Evolutionary conservation across 2,113 vertebrate species (phyloP).

Genomic region (Strix aluco): DNA sequence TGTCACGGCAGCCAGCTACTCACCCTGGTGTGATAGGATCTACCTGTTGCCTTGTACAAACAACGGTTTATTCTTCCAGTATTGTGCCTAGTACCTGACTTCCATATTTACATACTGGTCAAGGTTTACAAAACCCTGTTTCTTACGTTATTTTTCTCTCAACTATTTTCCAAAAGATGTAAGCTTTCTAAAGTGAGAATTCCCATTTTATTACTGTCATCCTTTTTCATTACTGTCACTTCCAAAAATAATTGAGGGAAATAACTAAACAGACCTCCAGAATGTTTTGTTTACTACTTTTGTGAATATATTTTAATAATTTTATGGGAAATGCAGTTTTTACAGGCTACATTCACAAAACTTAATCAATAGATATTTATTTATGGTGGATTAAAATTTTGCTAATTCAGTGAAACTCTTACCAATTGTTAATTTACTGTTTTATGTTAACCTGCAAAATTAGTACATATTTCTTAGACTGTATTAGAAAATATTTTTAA

Average conservation of each 20-base stretch:
- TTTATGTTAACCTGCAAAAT: background rate
- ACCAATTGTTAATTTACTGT: background rate
- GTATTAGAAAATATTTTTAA: background rate
- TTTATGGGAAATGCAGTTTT: background rate
- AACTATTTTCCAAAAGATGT: background rate
- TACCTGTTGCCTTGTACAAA: background rate
- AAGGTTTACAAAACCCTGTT: background rate
- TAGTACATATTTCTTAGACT: background rate
- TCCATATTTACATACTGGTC: background rate
- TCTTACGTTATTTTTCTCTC: background rate
- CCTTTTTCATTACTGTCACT: background rate
- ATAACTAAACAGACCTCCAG: background rate
- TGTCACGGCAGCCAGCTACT: background rate
- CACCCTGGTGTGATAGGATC: accelerated
- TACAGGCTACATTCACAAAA: background rate
- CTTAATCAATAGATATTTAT: background rate
- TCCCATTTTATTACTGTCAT: background rate
- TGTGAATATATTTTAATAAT: background rate
- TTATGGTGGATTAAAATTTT: background rate
- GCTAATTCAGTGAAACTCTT: background rate
- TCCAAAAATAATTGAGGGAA: background rate
- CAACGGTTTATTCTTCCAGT: background rate
- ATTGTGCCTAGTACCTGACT: background rate
- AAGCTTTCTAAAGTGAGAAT: background rate
- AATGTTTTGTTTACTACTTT: background rate